Evolutionary conservation across 37 sponge, comb jelly and placozoan species (phyloP), one percentile per base, ranked within the genome.

Genomic region (Crambe crambe): DNA sequence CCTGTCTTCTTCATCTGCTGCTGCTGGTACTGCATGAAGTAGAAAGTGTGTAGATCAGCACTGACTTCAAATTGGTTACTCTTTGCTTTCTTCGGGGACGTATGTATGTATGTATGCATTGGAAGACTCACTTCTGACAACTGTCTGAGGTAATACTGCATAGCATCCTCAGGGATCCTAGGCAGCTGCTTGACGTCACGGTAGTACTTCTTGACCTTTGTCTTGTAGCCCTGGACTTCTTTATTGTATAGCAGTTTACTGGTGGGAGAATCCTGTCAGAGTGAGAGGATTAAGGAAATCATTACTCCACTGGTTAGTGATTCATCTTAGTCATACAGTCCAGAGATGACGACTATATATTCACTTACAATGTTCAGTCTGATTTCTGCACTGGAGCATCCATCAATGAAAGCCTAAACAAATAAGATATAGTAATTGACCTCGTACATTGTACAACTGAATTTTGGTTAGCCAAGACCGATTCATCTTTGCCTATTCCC

Each of bases 211-310:
- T 84, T 85, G 10, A 90, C 83, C 26, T 74, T 78, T 30, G 66
- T 71, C 79, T 94, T 97, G 78, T 97, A 97, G 0, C 64, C 82
- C 73, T 87, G 86, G 5, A 97, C 93, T 63, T 97, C 97, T 57
- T 97, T 97, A 71, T 84, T 91, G 83, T 97, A 97, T 37, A 97
- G 86, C 25, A 97, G 91, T 35, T 94, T 91, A 72, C 92, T 92
- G 18, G 91, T 88, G 22, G 97, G 95, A 15, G 90, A 86, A 60
- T 94, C 92, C 85, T 95, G 58, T 15, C 51, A 47, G 51, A 47
- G 51, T 47, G 51, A 15, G 51, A 47, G 10, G 6, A 47, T 47
- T 47, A n/a, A n/a, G n/a, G n/a, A n/a, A n/a, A n/a, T n/a, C n/a
- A n/a, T n/a, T n/a, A n/a, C n/a, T n/a, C n/a, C n/a, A n/a, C n/a